phyloP scores from a whole-genome alignment of 2,888 invertebrate species.

The Oxystoma pomonae region DNA sequence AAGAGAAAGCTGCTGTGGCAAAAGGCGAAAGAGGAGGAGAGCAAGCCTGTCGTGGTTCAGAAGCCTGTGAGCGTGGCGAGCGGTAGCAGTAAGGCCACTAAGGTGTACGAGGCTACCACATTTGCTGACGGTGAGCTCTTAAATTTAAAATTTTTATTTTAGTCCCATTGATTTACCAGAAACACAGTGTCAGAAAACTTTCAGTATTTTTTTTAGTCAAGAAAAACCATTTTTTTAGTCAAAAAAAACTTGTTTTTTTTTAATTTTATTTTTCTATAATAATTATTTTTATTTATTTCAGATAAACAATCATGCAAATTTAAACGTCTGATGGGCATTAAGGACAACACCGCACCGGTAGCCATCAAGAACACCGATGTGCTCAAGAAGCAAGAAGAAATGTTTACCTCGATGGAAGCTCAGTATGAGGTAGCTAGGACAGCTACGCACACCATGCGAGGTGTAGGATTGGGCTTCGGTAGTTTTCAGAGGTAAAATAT shows the following conservation, averaged over 20 bases:
- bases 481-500: conserved; percentile 50
- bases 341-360: conserved; percentile 49
- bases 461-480: conserved; percentile 76
- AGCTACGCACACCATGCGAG: conserved; percentile 93
- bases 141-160: too few relatives aligned
- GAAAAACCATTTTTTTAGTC: too few relatives aligned
- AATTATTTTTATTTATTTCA: conserved; percentile 29
- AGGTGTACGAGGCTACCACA: conserved; percentile 74
- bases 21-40: conserved; percentile 62
- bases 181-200: too few relatives aligned
- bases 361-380: conserved; percentile 50
- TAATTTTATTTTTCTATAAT: conserved; percentile 1
- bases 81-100: conserved; percentile 30
- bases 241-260: too few relatives aligned
- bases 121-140: conserved; percentile 74
- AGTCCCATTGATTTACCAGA: too few relatives aligned
- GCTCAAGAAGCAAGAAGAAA: conserved; percentile 72
- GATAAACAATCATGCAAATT: conserved; percentile 87
- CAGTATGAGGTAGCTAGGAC: conserved; percentile 95
- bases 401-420: conserved; percentile 91
- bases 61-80: conserved; percentile 31
- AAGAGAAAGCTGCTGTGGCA: conserved; percentile 91
- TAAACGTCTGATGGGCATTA: conserved; percentile 94
- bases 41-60: conserved; percentile 16
- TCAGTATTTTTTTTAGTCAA: too few relatives aligned